phyloP scores from a whole-genome alignment of 2,113 vertebrate genomes.

The Carassius auratus region DNA sequence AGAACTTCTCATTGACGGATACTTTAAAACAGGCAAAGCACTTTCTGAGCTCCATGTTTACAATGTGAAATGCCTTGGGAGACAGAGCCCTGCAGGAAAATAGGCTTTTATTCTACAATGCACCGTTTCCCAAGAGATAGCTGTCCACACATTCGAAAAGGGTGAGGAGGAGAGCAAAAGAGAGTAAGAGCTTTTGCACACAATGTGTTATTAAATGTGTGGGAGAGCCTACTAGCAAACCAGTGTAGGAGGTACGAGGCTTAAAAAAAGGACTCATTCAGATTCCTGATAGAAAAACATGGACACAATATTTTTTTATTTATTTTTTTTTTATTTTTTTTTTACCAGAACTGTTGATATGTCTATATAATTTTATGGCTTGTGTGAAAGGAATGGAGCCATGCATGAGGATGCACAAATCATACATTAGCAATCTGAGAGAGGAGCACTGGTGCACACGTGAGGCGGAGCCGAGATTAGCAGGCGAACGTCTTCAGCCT shows the following conservation, averaged over 20 bases:
- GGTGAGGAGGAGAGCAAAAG: conserved; percentile 33
- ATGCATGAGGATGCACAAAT: not conserved
- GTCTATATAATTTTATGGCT: not conserved
- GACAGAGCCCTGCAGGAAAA: conserved; percentile 36
- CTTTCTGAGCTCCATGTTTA: conserved; percentile 58
- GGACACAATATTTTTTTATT: too few species aligned
- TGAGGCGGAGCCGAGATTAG: not conserved
- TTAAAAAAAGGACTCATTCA: conserved; percentile 10
- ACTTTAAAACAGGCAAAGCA: conserved; percentile 56
- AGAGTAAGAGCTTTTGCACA: conserved; percentile 51
- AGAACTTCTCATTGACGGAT: conserved; percentile 50
- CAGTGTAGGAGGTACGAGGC: conserved; percentile 6
- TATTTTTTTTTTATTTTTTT: not conserved
- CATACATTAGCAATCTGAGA: not conserved
- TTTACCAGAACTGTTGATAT: not conserved
- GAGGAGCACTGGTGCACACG: not conserved
- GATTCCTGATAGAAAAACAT: conserved; percentile 31
- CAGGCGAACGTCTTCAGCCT: conserved; percentile 17
- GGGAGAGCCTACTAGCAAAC: conserved; percentile 29
- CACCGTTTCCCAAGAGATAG: conserved; percentile 57
- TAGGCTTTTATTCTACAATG: conserved; percentile 56
- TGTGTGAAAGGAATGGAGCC: not conserved
- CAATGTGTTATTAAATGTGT: conserved; percentile 61
- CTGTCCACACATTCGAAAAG: conserved; percentile 34
- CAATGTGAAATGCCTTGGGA: conserved; percentile 40